Evolutionary conservation across 2,113 vertebrate genomes (phyloP).

Genomic region (Mastomys natalensis): DNA sequence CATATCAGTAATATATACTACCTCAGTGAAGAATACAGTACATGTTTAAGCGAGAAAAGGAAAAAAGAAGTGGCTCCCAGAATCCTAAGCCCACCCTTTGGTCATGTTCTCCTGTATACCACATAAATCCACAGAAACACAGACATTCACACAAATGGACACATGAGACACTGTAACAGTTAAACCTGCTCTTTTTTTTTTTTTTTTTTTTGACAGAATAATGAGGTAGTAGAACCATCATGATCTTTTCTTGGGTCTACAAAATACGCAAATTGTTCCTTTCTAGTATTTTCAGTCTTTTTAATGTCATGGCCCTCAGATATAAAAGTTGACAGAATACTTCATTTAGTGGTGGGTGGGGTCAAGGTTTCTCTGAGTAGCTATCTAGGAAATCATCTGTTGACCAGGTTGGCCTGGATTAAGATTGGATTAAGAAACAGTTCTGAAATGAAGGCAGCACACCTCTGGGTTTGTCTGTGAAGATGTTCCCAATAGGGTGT

Average conservation of each 20-base stretch:
- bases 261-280: background rate
- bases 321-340: slow-evolving; percentile 45
- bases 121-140: background rate
- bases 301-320: background rate
- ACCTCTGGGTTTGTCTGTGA: background rate
- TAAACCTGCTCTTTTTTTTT: background rate
- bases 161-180: background rate
- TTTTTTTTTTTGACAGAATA: background rate
- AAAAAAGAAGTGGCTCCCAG: background rate
- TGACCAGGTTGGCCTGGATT: background rate
- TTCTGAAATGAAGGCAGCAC: background rate
- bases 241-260: background rate
- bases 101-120: background rate
- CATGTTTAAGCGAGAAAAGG: background rate
- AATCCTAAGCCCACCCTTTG: background rate
- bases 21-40: background rate
- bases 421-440: background rate
- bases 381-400: background rate
- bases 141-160: background rate
- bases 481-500: no score
- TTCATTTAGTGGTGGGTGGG: background rate
- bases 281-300: background rate
- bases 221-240: background rate
- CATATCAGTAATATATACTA: background rate
- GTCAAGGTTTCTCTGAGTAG: background rate